Base-by-base conservation (phyloP, 1,140 invertebrate genomes). In the Caenorhabditis brenneri region DNA sequence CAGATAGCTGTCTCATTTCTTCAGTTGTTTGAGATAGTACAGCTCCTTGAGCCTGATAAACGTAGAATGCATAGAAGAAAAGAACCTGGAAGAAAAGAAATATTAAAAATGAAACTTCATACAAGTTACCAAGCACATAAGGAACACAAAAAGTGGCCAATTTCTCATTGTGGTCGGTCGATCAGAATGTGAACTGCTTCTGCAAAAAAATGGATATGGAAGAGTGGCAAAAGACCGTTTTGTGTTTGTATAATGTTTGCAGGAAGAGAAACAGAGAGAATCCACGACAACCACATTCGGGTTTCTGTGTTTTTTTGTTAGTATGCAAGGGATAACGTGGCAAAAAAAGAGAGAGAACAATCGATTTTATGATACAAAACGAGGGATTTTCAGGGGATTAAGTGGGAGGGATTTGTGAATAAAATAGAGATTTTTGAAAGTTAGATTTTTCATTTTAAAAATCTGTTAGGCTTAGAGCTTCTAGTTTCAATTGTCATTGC, bases 151-250 rank as follows among this genome's bases (percentile, higher is more conserved):
- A 74, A 74, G 65, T 39, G 65, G 65, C 65, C 65, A 74, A 24
- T 74, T 74, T 15, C 65, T 42, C 65, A 74, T 74, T 46, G 65
- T 74, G 1, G 65, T 46, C 10, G 65, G 65, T 24, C 65, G 65
- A 74, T 74, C 65, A 29, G 65, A 74, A 15, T 74, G 36, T 27
- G 65, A 74, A 74, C 22, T 74, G 65, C 65, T 74, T 42, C 65
- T 74, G 36, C 33, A 74, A 42, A 74, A 10, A 12, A 55, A 55
- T 27, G 10, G 27, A 55, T 29, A 7, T 16, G 9, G 53, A 58
- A 29, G 24, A 58, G 12, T 42, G 5, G 39, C 39, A 42, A 12
- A 42, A 42, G 5, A 42, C 39, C 5, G 5, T 42, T 42, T 12
- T 12, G 12, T 42, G 39, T 42, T 42, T 42, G 12, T 42, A 42